Conservation (phyloP, 2,888 invertebrate species). For the Aphidius colemani region DNA sequence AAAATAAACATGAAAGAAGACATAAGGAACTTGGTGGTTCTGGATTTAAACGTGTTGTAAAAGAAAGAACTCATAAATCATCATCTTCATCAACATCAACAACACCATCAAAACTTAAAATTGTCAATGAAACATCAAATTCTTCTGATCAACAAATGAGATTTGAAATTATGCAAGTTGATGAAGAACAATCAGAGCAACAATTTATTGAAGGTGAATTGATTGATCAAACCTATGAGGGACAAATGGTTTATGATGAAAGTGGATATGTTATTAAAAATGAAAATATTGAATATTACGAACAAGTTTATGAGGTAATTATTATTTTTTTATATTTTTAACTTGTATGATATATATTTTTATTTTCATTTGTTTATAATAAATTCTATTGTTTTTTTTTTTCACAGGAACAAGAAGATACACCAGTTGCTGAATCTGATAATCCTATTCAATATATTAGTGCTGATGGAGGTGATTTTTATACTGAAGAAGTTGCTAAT, state of each 20-base stretch:
- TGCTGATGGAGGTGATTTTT: conserved; percentile 53
- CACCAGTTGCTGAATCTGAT: conserved; percentile 51
- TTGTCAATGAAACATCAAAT: conserved; percentile 29
- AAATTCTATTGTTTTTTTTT: conserved; percentile 18
- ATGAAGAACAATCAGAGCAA: conserved; percentile 26
- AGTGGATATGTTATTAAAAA: conserved; percentile 41
- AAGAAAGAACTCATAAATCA: conserved; percentile 47
- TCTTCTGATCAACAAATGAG: conserved; percentile 35
- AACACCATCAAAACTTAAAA: conserved; percentile 39
- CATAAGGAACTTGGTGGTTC: conserved; percentile 56
- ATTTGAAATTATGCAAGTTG: conserved; percentile 33
- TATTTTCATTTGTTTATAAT: too few species aligned
- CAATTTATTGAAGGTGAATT: conserved; percentile 24
- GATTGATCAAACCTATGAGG: conserved; percentile 29
- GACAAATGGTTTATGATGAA: conserved; percentile 34
- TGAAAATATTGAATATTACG: conserved; percentile 4
- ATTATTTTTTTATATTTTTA: neutral
- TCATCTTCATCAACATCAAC: too few species aligned
- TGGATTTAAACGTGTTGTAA: conserved; percentile 56
- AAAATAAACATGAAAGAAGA: conserved; percentile 56
- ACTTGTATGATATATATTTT: too few species aligned
- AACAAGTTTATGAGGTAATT: conserved; percentile 6
- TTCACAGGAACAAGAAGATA: conserved; percentile 53
- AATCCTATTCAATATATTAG: conserved; percentile 53
- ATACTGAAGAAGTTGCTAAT: conserved; percentile 56